Evolutionary conservation across 2,888 invertebrate genomes (phyloP), one percentile per base, ranked within the genome.

Genomic region (Zygogramma bicolorata): DNA sequence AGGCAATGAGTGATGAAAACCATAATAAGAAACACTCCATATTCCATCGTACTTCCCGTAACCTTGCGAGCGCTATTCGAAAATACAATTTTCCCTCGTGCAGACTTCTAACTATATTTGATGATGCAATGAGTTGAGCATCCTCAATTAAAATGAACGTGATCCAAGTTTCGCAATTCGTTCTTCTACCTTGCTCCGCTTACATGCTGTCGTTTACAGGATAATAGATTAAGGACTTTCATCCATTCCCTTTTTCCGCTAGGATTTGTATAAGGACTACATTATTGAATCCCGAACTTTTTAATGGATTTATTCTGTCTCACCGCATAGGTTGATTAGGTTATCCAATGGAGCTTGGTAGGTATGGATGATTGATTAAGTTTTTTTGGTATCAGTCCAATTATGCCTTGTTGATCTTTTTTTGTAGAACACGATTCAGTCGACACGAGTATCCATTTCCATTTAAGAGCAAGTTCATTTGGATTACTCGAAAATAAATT

Each of bases 91-190:
- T 46, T 46, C 3, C 46, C 7, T 20, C 8, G 46, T 20, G 46
- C 22, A 46, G 46, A 46, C 46, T 46, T 22, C 46, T 46, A 20
- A 20, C 46, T 46, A 46, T 46, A 46, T 46, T 78, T 75, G 77
- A 79, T 75, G 77, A 75, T 70, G 77, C 75, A 75, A 72, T 68
- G 75, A 57, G 49, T 15, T 71, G 76, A 78, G 77, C 76, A 76
- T 77, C 76, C 77, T 79, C 79, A 79, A 78, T 79, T 80, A 76
- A 53, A 79, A 71, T 68, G 76, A 70, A 79, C 77, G 75, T 77
- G 76, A 79, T 77, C 68, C 70, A 71, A 77, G 71, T 74, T 74
- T 76, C 74, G 70, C 75, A 71, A 73, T 63, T 70, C 65, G 68
- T 68, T 76, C 68, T 70, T 71, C 63, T 68, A 65, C 59, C 72